A percentile compares a stretch with the other conserved stretches of the same genome.
Conservation (phyloP, 2,888 invertebrate species). For the Meteorus colon region DNA sequence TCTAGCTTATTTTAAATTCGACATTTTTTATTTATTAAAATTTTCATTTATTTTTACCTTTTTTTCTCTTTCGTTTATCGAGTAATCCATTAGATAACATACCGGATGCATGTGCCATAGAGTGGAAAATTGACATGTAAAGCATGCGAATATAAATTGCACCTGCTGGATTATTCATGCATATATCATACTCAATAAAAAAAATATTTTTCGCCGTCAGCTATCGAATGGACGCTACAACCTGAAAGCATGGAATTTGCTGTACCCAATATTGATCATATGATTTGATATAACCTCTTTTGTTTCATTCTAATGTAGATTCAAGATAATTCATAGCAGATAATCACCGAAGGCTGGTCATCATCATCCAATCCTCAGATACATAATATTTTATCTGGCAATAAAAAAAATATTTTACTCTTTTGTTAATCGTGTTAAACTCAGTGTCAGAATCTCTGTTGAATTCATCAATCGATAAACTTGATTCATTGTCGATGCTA, state of each 20-base stretch:
- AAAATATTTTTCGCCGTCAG: slow-evolving; percentile 9
- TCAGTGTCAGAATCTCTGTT: too few species aligned
- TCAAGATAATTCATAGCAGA: too few species aligned
- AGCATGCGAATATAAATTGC: slow-evolving; percentile 22
- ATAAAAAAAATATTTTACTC: too few species aligned
- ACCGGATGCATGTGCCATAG: slow-evolving; percentile 31
- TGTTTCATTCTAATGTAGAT: too few species aligned
- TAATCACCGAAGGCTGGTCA: too few species aligned
- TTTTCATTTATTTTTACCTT: not conserved
- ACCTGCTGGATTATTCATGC: slow-evolving; percentile 32
- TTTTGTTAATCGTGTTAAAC: too few species aligned
- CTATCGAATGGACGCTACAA: not conserved
- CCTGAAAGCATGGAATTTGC: not conserved
- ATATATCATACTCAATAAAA: not conserved
- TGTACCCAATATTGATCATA: not conserved
- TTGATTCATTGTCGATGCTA: too few species aligned
- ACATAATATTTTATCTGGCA: too few species aligned
- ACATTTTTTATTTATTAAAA: slow-evolving; percentile 10
- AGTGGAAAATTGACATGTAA: slow-evolving; percentile 48
- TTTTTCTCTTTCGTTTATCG: slow-evolving; percentile 41
- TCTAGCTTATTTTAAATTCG: not conserved
- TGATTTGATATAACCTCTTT: too few species aligned
- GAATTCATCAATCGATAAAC: too few species aligned
- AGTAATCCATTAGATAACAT: slow-evolving; percentile 29
- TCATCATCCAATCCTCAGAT: too few species aligned